phyloP scores from a whole-genome alignment of 2,797 vertebrate species.

The Atherinosoma microstoma region DNA sequence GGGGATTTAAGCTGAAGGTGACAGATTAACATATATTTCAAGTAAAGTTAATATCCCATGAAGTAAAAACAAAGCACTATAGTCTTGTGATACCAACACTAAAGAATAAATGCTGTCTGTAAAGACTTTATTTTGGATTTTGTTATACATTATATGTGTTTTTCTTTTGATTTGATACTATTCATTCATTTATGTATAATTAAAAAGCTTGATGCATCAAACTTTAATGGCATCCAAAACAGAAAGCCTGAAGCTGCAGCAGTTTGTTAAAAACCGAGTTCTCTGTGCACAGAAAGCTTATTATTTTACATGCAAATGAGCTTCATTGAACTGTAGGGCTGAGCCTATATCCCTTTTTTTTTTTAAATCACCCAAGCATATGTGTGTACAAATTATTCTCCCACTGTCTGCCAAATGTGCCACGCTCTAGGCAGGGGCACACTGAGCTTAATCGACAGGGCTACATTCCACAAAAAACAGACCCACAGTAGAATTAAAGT shows the following conservation, averaged over 20 bases:
- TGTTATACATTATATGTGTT: constrained; percentile 3
- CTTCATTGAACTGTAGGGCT: constrained; percentile 34
- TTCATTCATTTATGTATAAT: background rate
- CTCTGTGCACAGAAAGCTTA: constrained; percentile 25
- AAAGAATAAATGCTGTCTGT: background rate
- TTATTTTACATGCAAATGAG: constrained; percentile 56
- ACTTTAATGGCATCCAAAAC: constrained; percentile 16
- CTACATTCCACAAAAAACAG: constrained; percentile 14
- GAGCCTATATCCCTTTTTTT: constrained; percentile 38
- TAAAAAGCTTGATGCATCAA: background rate
- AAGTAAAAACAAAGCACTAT: constrained; percentile 17
- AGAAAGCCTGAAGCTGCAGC: constrained; percentile 14
- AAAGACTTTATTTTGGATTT: background rate
- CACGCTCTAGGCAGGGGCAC: constrained; percentile 20
- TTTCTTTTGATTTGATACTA: constrained; percentile 19
- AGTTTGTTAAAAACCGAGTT: constrained; percentile 8
- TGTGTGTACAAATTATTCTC: constrained; percentile 42
- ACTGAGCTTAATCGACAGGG: constrained; percentile 5
- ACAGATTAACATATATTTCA: constrained; percentile 25
- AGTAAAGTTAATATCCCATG: constrained; percentile 10
- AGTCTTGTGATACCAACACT: background rate
- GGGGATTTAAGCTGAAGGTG: background rate
- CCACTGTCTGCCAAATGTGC: constrained; percentile 31
- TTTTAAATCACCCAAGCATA: constrained; percentile 21
- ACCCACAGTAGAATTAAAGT: constrained; percentile 25